These are phyloP conservation scores for Neodiprion pinetum DNA, from an alignment of 1,140 invertebrate species.

Conservation along the genomic window DNA sequence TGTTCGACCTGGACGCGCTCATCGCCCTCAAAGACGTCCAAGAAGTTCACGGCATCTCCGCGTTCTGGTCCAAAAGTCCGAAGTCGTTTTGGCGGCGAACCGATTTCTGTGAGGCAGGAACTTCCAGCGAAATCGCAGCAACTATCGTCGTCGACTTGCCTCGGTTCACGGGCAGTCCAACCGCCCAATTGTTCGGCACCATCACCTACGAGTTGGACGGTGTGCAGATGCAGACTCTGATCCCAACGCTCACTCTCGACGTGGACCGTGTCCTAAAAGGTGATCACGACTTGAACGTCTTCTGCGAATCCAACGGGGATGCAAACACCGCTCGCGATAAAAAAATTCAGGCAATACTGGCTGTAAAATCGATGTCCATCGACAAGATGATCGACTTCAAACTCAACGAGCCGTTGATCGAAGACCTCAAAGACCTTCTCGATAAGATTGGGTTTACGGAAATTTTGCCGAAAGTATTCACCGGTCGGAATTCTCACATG, in stretches of 20 bases:
- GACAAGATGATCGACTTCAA: not conserved
- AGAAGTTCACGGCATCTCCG: not conserved
- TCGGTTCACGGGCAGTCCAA: constrained; percentile 32
- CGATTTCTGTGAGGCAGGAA: not conserved
- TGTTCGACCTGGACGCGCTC: not conserved
- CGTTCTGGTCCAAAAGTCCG: not conserved
- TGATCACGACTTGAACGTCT: constrained; percentile 32
- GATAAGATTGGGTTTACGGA: not conserved
- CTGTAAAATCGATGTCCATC: not conserved
- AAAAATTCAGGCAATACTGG: not conserved
- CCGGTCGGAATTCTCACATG: not conserved
- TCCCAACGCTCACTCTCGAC: constrained; percentile 35
- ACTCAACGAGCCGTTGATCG: not conserved
- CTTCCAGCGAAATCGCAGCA: constrained; percentile 32
- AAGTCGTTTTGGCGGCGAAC: not conserved
- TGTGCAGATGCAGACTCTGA: constrained; percentile 40
- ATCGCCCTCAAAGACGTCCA: not conserved
- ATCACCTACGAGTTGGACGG: constrained; percentile 46
- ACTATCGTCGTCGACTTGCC: constrained; percentile 48
- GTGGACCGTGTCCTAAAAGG: constrained; percentile 35
- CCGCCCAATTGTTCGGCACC: constrained; percentile 38
- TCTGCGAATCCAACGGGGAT: not conserved
- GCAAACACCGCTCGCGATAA: not conserved
- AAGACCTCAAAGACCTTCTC: not conserved
- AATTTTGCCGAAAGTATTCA: not conserved